Evolutionary conservation across 2,797 vertebrate species (phyloP).

Genomic region (Danio aesculapii): DNA sequence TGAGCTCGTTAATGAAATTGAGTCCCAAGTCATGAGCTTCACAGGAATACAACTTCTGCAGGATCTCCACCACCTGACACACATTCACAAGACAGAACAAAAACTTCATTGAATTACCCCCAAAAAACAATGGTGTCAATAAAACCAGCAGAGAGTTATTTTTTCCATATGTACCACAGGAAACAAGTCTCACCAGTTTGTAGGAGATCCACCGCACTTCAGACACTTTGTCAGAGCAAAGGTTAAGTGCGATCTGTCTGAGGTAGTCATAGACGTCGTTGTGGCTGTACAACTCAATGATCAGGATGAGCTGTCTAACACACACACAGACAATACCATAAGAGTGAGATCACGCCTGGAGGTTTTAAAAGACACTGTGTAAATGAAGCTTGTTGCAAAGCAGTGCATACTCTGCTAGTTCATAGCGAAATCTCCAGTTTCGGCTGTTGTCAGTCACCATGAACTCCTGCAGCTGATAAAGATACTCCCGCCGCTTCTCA

Average conservation of each 20-base stretch:
- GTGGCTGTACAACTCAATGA: constrained; percentile 94
- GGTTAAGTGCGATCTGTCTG: constrained; percentile 92
- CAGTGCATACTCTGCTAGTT: constrained; percentile 89
- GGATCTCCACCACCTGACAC: constrained; percentile 92
- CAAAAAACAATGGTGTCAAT: not conserved
- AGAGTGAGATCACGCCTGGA: constrained; percentile 20
- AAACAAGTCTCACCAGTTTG: constrained; percentile 86
- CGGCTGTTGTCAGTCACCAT: constrained; percentile 97
- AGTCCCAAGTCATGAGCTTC: constrained; percentile 79
- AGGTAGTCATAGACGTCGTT: constrained; percentile 96
- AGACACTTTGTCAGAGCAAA: constrained; percentile 96
- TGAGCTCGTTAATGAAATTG: constrained; percentile 92
- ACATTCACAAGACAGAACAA: constrained; percentile 26
- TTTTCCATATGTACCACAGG: not conserved
- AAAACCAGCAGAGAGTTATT: not conserved
- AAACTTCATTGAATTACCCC: no score
- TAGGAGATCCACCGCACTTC: constrained; percentile 98
- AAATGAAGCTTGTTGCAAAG: not conserved
- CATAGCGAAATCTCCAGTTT: constrained; percentile 98
- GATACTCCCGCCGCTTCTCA: constrained; percentile 95
- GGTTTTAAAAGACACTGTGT: not conserved
- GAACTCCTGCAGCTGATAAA: constrained; percentile 98
- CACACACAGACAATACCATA: not conserved
- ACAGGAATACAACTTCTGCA: constrained; percentile 89
- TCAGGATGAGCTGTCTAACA: constrained; percentile 91